Evolutionary conservation across 2,888 invertebrate genomes (phyloP).

Genomic region (Caenorhabditis sp.): DNA sequence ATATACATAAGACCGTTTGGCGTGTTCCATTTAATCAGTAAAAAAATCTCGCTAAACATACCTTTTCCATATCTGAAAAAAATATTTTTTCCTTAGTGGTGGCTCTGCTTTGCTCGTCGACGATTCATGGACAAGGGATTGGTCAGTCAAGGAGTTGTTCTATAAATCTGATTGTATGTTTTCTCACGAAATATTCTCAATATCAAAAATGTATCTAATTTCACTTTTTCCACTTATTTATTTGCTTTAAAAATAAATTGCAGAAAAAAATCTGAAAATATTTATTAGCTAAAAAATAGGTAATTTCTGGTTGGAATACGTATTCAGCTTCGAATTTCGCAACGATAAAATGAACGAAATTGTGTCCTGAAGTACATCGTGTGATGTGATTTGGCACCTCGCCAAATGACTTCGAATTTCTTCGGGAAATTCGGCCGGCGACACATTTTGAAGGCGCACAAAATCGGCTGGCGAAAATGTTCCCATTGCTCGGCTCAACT

Average conservation of each 20-base stretch:
- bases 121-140: conserved; percentile 99
- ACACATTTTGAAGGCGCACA: conserved; percentile 3
- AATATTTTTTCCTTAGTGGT: conserved; percentile 78
- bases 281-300: not conserved
- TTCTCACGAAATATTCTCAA: not conserved
- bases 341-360: conserved; percentile 26
- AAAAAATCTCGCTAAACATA: too few species aligned
- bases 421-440: conserved; percentile 19
- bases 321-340: conserved; percentile 23
- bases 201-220: not conserved
- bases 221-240: not conserved
- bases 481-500: conserved; percentile 40
- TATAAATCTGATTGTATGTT: conserved; percentile 23
- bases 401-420: conserved; percentile 35
- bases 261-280: too few species aligned
- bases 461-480: conserved; percentile 31
- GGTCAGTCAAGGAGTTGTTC: conserved; percentile 80
- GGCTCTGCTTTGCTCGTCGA: conserved; percentile 98
- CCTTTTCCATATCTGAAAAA: too few species aligned
- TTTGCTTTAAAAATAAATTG: too few species aligned
- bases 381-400: conserved; percentile 29
- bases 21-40: too few species aligned
- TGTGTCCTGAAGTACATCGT: conserved; percentile 25
- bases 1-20: too few species aligned
- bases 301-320: conserved; percentile 6